Evolutionary conservation across 2,797 vertebrate genomes (phyloP).

Genomic region (Dermochelys coriacea): DNA sequence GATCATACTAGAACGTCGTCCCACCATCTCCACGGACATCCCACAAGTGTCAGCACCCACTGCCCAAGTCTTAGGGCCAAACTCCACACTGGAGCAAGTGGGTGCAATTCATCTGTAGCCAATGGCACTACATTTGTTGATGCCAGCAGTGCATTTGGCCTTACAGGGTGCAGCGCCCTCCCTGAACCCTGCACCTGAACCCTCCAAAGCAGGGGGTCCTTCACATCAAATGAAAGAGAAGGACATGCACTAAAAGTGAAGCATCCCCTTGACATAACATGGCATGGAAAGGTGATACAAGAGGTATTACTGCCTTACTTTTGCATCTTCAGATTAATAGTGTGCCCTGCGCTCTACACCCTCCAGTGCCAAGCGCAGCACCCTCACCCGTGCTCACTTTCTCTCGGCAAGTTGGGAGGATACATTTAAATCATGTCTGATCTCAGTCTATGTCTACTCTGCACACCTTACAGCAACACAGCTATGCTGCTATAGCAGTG

Average conservation of each 20-base stretch:
- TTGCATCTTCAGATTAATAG: not conserved
- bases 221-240: not conserved
- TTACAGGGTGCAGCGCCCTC: not conserved
- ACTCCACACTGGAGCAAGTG: no score
- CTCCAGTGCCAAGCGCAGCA: no score
- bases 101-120: not conserved
- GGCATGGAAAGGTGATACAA: not conserved
- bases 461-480: no score
- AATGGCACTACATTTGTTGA: not conserved
- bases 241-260: not conserved
- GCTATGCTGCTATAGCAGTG: no score
- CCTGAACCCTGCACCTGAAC: not conserved
- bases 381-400: no score
- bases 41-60: not conserved
- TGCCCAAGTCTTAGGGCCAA: no score
- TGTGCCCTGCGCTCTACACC: not conserved
- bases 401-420: no score
- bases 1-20: not conserved
- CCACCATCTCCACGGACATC: not conserved
- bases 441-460: no score
- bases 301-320: not conserved
- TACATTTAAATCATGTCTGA: no score
- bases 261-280: not conserved
- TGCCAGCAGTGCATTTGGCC: not conserved
- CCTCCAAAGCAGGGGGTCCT: not conserved